Evolutionary conservation across 2,797 vertebrate genomes (phyloP), one percentile per base, ranked within the genome.

Genomic region (Meriones psammophilus): DNA sequence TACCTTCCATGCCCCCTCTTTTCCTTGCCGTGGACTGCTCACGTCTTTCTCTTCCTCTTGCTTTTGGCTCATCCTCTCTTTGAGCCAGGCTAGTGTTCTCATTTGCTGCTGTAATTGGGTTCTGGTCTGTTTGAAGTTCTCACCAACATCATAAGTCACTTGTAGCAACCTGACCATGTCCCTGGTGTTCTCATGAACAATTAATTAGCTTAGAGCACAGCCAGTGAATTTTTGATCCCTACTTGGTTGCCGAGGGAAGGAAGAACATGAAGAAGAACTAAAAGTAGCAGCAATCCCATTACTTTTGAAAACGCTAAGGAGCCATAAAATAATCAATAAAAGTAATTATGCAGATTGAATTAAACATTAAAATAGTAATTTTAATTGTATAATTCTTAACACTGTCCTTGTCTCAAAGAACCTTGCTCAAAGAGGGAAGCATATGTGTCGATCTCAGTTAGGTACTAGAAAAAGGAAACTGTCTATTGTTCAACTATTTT

Each of bases 291-390:
- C 30, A 26, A 56, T 1, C 4, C 9, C 28, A 18, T 74, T 77
- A 60, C 39, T 79, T 89, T 91, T 71, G 22, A 50, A 79, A 94
- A 87, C 30, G 18, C 26, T 64, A 86, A 66, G 64, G 39, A 86
- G 89, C 56, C 28, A 79, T 42, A 73, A 54, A 78, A 91, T 14
- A 84, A 24, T 33, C 18, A 73, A 73, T 50, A 66, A 30, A 89
- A 87, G 56, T 83, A 95, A 83, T 60, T 80, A 10, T 10, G 78
- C 12, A 76, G 30, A 74, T 91, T 84, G 87, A 36, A 46, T 84
- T 91, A 87, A 87, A 58, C 33, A 54, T 64, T 66, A 62, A 92
- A 66, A 86, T 10, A 50, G 1, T 36, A 24, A 42, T 92, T 93
- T 30, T 89, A 85, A 73, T 7, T 69, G 58, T 2, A 0, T 64